Conservation (phyloP, 2,888 invertebrate genomes). For the Agelastica alni region DNA sequence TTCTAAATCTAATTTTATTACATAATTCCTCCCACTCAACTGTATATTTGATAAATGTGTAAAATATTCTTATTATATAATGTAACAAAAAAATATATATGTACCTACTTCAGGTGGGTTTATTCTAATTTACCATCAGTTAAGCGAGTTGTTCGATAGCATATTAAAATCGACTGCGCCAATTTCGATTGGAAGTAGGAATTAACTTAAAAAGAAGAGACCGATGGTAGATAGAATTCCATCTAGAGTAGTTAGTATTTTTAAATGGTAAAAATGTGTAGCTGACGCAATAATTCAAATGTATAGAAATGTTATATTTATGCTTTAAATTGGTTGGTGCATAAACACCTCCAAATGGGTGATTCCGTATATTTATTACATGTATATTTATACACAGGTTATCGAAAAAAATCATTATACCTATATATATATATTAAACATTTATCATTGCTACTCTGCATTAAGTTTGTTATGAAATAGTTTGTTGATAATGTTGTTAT, state of each 20-base stretch:
- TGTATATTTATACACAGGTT: slow-evolving; percentile 15
- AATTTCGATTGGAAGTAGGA: too few species aligned
- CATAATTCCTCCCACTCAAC: background rate
- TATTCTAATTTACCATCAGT: background rate
- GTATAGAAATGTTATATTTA: slow-evolving; percentile 45
- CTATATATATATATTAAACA: slow-evolving; percentile 9
- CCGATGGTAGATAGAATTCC: background rate
- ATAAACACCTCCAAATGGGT: slow-evolving; percentile 29
- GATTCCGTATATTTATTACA: slow-evolving; percentile 33
- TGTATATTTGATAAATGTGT: slow-evolving; percentile 23
- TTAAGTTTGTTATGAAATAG: background rate
- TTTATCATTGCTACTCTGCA: slow-evolving; percentile 7
- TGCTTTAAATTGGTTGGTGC: slow-evolving; percentile 23
- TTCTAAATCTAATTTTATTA: slow-evolving; percentile 1
- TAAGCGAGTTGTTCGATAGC: background rate
- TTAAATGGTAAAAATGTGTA: slow-evolving; percentile 54
- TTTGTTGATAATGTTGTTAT: slow-evolving; percentile 4
- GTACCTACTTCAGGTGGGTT: background rate
- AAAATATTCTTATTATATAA: slow-evolving; percentile 10
- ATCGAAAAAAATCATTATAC: slow-evolving; percentile 20
- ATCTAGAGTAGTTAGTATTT: slow-evolving; percentile 12
- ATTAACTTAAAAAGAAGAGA: background rate
- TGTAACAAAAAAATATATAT: slow-evolving; percentile 10
- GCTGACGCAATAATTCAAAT: slow-evolving; percentile 58
- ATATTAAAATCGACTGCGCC: background rate